Base-by-base conservation (phyloP, 2,113 vertebrate species). In the Tympanuchus pallidicinctus region DNA sequence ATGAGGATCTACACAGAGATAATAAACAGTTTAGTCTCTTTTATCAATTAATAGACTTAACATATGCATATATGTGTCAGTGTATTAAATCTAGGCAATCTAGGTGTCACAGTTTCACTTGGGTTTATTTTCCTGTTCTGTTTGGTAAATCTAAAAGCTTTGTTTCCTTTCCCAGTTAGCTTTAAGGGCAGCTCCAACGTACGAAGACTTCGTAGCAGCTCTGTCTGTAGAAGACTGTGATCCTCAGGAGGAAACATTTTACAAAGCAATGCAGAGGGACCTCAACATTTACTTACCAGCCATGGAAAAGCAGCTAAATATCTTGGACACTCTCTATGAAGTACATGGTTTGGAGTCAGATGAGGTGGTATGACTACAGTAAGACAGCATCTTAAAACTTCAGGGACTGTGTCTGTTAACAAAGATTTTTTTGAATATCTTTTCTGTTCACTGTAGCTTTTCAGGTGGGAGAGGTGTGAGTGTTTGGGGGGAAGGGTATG, bases 271-370 rank as follows among this genome's bases (percentile, higher is more conserved):
- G 98, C 98, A 98, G 96, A 98, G 98, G 54, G 99, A 99, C 96
- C 98, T 99, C 92, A 98, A 96, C 67, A 48, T 98, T 90, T 99
- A 99, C 95, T 98, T 99, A 84, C 99, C 99, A 15, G 99, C 99
- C 92, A 99, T 99, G 99, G 98, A 99, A 96, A 98, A 97, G 81
- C 99, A 99, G 97, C 98, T 99, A 93, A 96, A 94, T 74, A 98
- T 99, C 92, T 98, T 99, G 92, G 99, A 99, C 86, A 95, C 97
- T 88, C 97, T 99, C 56, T 99, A 99, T 20, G 99, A 99, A 88
- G 97, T 99, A 80, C 98, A 99, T 79, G 98, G 98, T 94, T 98
- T 99, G 95, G 99, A 99, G 89, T 99, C 99, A 4, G 99, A 99
- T 13, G 99, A 99, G 97, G 98, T 99, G 81, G 99, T 99, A 95